phyloP scores from a whole-genome alignment of 2,113 vertebrate species.

The Mus musculus region DNA sequence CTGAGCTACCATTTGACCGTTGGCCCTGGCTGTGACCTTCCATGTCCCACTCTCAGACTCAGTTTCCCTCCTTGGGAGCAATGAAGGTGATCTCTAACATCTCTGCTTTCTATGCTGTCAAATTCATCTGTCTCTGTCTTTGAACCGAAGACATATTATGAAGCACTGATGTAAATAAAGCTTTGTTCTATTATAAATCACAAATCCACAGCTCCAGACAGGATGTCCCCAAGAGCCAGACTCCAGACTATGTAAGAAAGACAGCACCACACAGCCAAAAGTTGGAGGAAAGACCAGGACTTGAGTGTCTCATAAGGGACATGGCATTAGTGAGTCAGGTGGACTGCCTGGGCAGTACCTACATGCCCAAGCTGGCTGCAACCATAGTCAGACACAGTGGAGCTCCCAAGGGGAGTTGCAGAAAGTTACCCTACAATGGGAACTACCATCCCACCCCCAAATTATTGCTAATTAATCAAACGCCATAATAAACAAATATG shows the following conservation, averaged over 20 bases:
- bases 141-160: not conserved
- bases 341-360: not conserved
- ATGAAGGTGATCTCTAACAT: not conserved
- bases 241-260: not conserved
- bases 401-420: not conserved
- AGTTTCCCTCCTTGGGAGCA: not conserved
- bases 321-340: rapidly evolving
- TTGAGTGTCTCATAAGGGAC: not conserved
- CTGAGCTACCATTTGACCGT: rapidly evolving
- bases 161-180: not conserved
- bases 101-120: not conserved
- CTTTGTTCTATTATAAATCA: not conserved
- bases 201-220: not conserved
- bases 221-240: too few species aligned
- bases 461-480: not conserved
- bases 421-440: not conserved
- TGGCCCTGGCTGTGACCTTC: rapidly evolving
- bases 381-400: too few species aligned
- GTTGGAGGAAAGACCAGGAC: not conserved
- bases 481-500: rapidly evolving
- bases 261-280: not conserved
- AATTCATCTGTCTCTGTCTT: not conserved
- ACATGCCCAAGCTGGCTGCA: not conserved
- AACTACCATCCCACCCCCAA: not conserved
- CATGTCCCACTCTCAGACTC: not conserved